phyloP scores from a whole-genome alignment of 2,797 vertebrate genomes.

The Coracias cyanogaster region DNA sequence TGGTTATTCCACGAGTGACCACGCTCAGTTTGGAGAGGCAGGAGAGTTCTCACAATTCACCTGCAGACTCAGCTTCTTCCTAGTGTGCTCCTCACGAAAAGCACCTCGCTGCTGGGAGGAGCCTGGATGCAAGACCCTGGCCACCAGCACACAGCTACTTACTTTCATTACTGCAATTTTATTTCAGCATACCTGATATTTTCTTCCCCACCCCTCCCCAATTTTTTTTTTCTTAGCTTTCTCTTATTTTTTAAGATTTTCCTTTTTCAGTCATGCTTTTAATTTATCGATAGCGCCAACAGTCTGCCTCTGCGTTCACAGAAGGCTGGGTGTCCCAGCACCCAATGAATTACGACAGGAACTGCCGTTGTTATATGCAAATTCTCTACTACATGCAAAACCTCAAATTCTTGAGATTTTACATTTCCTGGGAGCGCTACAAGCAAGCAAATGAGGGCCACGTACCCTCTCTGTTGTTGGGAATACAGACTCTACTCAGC shows the following conservation, averaged over 20 bases:
- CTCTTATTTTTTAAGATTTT: neutral
- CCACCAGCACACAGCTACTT: neutral
- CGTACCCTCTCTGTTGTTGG: rapidly evolving
- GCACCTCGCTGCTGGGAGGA: neutral
- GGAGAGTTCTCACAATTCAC: neutral
- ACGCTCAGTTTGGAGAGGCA: too few relatives aligned
- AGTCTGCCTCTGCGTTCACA: neutral
- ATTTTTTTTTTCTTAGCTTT: neutral
- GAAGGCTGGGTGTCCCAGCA: neutral
- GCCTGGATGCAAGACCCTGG: neutral
- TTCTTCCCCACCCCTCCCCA: too few relatives aligned
- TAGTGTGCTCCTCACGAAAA: neutral
- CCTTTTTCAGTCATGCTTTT: neutral
- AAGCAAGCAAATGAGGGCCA: neutral
- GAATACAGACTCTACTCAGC: neutral
- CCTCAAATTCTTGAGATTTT: neutral
- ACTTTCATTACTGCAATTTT: neutral
- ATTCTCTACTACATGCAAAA: neutral
- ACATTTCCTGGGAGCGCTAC: neutral
- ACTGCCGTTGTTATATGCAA: neutral
- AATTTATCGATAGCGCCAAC: neutral
- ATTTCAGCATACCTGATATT: neutral
- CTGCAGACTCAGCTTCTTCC: neutral
- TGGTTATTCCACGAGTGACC: neutral
- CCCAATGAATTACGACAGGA: neutral